These are phyloP conservation scores for Orchestia grillus DNA, from an alignment of 1,140 invertebrate species.

Conservation along the genomic window DNA sequence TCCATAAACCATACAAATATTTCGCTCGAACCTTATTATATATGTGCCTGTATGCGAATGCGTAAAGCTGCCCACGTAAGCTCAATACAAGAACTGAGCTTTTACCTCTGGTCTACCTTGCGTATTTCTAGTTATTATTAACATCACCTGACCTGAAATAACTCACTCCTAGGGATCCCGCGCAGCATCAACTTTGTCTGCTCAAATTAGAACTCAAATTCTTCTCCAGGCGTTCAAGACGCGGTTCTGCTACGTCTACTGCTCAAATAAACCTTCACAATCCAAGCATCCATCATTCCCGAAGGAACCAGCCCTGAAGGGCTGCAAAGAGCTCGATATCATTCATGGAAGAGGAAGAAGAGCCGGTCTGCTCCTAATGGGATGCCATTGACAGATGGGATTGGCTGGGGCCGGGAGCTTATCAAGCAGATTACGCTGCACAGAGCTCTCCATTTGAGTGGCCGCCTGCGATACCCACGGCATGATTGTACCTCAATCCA, in stretches of 20 bases:
- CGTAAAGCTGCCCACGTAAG: not conserved
- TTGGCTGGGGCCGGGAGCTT: constrained; percentile 36
- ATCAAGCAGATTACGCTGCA: constrained; percentile 38
- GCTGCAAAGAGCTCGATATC: constrained; percentile 47
- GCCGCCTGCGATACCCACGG: constrained; percentile 9
- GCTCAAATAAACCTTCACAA: not conserved
- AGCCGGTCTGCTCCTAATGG: constrained; percentile 24
- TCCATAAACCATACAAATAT: not conserved
- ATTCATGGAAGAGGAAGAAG: constrained; percentile 39
- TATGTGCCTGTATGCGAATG: not conserved
- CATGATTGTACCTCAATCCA: constrained; percentile 42
- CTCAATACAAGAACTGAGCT: not conserved
- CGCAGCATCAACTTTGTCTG: not conserved
- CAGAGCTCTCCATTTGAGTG: constrained; percentile 30
- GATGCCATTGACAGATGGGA: constrained; percentile 55
- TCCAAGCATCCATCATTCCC: not conserved
- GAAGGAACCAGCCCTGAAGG: constrained; percentile 2
- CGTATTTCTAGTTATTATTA: not conserved
- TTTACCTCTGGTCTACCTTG: not conserved
- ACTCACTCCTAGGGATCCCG: not conserved
- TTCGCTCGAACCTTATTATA: not conserved
- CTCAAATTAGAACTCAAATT: not conserved
- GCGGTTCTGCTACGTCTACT: not conserved
- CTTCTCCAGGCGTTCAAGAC: not conserved
- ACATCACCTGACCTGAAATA: not conserved